Percentiles rank a stretch among this genome's conserved stretches.
phyloP scores from a whole-genome alignment of 2,888 invertebrate species.

The Stenchaetothrips biformis region DNA sequence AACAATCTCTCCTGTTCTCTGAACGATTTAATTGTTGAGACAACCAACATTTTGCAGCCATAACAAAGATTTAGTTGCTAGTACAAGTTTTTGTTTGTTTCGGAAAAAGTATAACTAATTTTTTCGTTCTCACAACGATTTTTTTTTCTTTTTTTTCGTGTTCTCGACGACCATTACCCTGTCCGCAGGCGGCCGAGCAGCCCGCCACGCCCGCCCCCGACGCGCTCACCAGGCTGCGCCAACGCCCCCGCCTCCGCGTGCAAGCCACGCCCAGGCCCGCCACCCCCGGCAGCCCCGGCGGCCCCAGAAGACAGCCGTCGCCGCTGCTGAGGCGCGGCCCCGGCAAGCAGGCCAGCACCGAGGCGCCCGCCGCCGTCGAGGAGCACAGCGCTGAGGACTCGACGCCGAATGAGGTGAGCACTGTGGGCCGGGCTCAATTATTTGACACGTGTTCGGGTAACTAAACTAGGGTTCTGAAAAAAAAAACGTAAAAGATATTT shows the following conservation, averaged over 20 bases:
- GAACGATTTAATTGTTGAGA: too few species aligned
- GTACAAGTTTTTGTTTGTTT: too few species aligned
- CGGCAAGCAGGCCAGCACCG: neutral
- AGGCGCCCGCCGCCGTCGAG: constrained; percentile 7
- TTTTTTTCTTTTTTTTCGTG: neutral
- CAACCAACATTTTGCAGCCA: too few species aligned
- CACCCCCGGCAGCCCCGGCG: neutral
- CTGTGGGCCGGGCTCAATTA: neutral
- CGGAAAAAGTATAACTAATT: too few species aligned
- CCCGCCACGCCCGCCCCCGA: constrained; percentile 41
- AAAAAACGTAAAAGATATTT: too few species aligned
- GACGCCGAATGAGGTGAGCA: neutral
- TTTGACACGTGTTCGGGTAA: neutral
- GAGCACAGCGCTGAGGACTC: constrained; percentile 18
- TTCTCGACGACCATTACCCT: constrained; percentile 38
- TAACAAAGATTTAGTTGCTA: too few species aligned
- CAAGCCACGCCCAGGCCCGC: neutral
- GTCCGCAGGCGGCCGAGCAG: constrained; percentile 45
- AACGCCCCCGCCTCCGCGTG: neutral
- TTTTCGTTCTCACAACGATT: too few species aligned
- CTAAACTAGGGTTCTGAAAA: too few species aligned
- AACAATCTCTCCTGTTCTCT: too few species aligned
- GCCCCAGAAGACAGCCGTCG: constrained; percentile 13
- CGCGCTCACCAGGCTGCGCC: neutral
- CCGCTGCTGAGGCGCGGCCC: neutral